These are phyloP conservation scores for Hypsopygia costalis DNA, from an alignment of 2,888 invertebrate species.

Conservation along the genomic window DNA sequence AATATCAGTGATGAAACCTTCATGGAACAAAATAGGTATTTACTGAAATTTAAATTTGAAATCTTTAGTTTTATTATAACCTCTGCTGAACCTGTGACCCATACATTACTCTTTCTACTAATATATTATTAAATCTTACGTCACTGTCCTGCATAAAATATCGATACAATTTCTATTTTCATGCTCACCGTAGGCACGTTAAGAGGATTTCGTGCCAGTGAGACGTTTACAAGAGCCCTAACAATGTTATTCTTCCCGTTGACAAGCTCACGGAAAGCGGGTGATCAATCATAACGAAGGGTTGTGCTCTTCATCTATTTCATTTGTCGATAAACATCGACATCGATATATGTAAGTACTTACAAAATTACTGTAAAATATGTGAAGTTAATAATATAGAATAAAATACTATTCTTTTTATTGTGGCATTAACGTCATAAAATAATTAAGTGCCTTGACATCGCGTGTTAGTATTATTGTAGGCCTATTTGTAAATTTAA, in stretches of 20 bases:
- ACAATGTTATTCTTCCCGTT: conserved; percentile 75
- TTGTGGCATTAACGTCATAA: too few relatives aligned
- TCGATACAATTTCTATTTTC: conserved; percentile 32
- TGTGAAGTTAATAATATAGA: too few relatives aligned
- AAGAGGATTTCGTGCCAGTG: conserved; percentile 64
- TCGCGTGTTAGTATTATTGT: not conserved
- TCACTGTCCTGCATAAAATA: conserved; percentile 22
- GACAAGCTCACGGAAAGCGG: conserved; percentile 60
- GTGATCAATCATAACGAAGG: conserved; percentile 69
- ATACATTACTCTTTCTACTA: not conserved
- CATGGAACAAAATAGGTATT: too few relatives aligned
- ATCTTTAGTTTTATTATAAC: too few relatives aligned
- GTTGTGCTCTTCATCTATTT: conserved; percentile 37
- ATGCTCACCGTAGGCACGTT: conserved; percentile 35
- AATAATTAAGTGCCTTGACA: not conserved
- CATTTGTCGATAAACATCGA: conserved; percentile 20
- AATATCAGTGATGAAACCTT: too few relatives aligned
- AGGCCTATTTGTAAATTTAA: not conserved
- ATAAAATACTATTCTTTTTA: too few relatives aligned
- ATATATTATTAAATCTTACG: conserved; percentile 8
- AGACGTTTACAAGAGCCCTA: conserved; percentile 69
- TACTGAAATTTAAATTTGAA: too few relatives aligned
- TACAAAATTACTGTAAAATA: not conserved
- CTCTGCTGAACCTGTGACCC: too few relatives aligned
- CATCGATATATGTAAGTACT: conserved; percentile 26